Evolutionary conservation across 1,140 invertebrate species (phyloP), one percentile per base, ranked within the genome.

Genomic region (Bombus confusus): DNA sequence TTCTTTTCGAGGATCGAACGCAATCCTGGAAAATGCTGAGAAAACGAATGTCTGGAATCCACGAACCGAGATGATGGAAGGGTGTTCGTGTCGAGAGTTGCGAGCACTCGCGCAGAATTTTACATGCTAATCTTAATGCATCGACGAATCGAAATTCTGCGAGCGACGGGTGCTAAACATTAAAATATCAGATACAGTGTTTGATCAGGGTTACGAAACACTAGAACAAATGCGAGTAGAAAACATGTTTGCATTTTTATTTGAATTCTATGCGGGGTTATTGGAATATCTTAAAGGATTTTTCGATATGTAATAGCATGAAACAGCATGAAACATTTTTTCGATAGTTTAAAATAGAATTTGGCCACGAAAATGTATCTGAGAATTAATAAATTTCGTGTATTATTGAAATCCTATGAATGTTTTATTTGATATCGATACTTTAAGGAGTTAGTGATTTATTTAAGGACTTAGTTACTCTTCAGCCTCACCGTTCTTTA

Each of bases 11-110:
- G 74, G 78, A 90, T 90, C 84, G 85, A 82, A 87, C 81, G 86
- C 85, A 71, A 87, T 87, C 88, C 62, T 64, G 79, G 80, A 76
- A 79, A 88, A 86, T 73, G 73, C 64, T 83, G 62, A 81, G 82
- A 62, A 74, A 72, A 69, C 57, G 71, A 68, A 79, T 22, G 59
- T 25, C 10, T 71, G 37, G 28, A 71, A 71, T 41, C 43, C 28
- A 37, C 2, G 13, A n/a, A 12, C 22, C 34, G 9, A 39, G 25
- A n/a, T 18, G 73, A 81, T 71, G 31, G 37, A 72, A 69, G 37
- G 28, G 25, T 22, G 37, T 0, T 31, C 47, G 15, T 12, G 28
- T 69, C 12, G 41, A n/a, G 6, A 41, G 52, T 69, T 37, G n/a
- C 22, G 9, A 59, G 3, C 39, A 2, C 5, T 22, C 43, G 28